Evolutionary conservation across 2,888 invertebrate genomes (phyloP), one percentile per base, ranked within the genome.

Genomic region (Bugulina stolonifera): DNA sequence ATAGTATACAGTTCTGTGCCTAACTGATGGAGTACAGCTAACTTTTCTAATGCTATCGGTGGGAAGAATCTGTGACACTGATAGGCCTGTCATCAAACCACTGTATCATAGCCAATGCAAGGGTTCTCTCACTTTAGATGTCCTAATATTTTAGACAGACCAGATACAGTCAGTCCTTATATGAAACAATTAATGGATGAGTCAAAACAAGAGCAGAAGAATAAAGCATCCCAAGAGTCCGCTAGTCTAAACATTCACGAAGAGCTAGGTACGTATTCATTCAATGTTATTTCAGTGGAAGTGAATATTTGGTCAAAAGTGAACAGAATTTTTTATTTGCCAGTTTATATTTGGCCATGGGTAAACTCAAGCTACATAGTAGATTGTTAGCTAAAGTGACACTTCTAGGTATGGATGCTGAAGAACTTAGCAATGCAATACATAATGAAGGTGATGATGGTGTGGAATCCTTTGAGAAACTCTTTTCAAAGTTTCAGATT

Each of bases 401-500:
- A 14, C 10, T 52, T 52, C 3, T 32, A 64, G 64, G 64, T 32
- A 64, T 64, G 64, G 2, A 64, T 32, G 14, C 64, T 27, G 34
- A 64, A 18, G 64, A 64, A n/a, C 32, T 64, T 5, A 25, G 5
- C 10, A 27, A 32, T 32, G 18, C 27, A 34, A 27, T 64, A 10
- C 75, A 75, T 69, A 81, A 81, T 2, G 81, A 81, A 54, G 75
- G 77, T 3, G 73, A 71, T 54, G 77, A 72, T 18, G 77, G 72
- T 32, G 79, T 76, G 57, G 80, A 80, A 72, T 88, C 89, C 75
- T 90, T 90, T 81, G 88, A 88, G 34, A 87, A 88, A 73, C 81
- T 91, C 58, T 90, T 91, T 82, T 87, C 88, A 73, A 88, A 89
- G 77, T 84, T 91, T 74, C 87, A 87, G 77, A 86, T 87, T 73